phyloP scores from a whole-genome alignment of 2,797 vertebrate genomes.

The Argentina silus region DNA sequence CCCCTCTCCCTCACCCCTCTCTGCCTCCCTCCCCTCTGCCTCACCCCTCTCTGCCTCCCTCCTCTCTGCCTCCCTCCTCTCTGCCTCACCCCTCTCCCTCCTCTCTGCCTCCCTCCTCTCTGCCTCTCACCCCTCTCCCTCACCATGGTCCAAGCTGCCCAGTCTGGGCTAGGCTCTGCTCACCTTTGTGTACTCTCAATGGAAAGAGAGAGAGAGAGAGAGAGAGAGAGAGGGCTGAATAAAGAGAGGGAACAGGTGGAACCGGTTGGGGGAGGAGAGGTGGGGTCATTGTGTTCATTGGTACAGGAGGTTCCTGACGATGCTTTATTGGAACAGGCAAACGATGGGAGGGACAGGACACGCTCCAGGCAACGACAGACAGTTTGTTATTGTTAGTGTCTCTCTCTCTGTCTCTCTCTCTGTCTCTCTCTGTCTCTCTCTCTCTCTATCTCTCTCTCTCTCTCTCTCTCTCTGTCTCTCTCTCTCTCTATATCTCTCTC shows the following conservation, averaged over 20 bases:
- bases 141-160: conserved; percentile 41
- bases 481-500: background rate
- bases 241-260: conserved; percentile 33
- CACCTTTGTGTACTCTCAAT: conserved; percentile 43
- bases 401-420: background rate
- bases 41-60: too few relatives aligned
- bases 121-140: conserved; percentile 19
- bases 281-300: conserved; percentile 2
- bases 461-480: background rate
- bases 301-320: conserved; percentile 8
- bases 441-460: background rate
- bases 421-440: background rate
- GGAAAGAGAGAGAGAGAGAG: conserved; percentile 29
- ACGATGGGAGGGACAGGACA: conserved; percentile 24
- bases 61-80: too few relatives aligned
- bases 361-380: background rate
- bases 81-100: too few relatives aligned
- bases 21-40: conserved; percentile 12
- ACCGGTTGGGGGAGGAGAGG: conserved; percentile 45
- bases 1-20: too few relatives aligned
- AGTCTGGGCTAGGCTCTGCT: conserved; percentile 18
- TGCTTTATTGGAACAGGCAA: conserved; percentile 24
- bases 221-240: background rate
- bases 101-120: too few relatives aligned
- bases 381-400: background rate